Evolutionary conservation across 2,797 vertebrate genomes (phyloP).

Genomic region (Chromis chromis): DNA sequence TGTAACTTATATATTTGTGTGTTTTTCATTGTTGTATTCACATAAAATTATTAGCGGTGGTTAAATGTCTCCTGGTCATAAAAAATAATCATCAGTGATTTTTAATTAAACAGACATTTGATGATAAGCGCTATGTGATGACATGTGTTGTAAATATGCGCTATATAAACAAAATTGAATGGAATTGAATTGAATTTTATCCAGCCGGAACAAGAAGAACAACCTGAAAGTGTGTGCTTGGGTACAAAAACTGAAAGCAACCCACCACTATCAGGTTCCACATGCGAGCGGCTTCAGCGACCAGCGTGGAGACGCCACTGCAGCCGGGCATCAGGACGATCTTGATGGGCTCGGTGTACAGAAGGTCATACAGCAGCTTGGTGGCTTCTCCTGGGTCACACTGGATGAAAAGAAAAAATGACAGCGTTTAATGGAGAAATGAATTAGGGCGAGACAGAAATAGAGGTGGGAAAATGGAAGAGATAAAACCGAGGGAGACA

Average conservation of each 20-base stretch:
- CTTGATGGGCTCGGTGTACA: slow-evolving; percentile 93
- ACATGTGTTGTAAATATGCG: too few species aligned
- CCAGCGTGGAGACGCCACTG: slow-evolving; percentile 91
- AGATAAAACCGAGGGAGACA: slow-evolving; percentile 35
- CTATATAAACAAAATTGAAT: too few species aligned
- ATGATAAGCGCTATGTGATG: too few species aligned
- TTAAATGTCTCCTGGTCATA: too few species aligned
- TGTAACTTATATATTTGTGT: too few species aligned
- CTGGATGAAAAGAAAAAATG: slow-evolving; percentile 42
- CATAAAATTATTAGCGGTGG: too few species aligned
- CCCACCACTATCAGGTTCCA: slow-evolving; percentile 91
- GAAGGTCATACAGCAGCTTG: slow-evolving; percentile 90
- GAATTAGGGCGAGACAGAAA: slow-evolving; percentile 33
- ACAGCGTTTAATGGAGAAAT: slow-evolving; percentile 12
- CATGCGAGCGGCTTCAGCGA: slow-evolving; percentile 92
- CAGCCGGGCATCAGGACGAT: slow-evolving; percentile 92
- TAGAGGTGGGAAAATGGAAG: slow-evolving; percentile 1
- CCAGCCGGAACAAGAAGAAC: not conserved
- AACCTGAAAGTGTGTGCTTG: not conserved
- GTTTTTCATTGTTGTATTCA: too few species aligned
- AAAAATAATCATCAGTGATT: too few species aligned
- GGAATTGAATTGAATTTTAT: too few species aligned
- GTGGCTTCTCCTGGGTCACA: slow-evolving; percentile 87
- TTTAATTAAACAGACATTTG: too few species aligned
- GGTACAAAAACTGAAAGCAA: not conserved